These are phyloP conservation scores for Pyrgus malvae DNA, from an alignment of 2,888 invertebrate genomes.

Conservation along the genomic window DNA sequence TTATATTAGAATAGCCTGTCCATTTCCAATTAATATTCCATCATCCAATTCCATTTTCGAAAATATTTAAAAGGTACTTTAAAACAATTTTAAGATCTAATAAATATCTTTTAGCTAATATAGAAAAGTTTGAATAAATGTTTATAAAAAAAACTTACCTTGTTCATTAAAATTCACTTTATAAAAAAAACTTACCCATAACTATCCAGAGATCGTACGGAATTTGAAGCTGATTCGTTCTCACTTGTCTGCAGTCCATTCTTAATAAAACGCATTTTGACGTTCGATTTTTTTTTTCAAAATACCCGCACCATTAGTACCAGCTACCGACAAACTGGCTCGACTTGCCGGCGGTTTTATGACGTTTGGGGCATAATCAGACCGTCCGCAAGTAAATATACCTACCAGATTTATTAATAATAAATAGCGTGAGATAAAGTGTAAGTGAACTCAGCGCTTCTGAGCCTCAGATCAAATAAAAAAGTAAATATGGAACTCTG, in stretches of 20 bases:
- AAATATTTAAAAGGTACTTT: too few relatives aligned
- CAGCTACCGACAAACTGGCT: neutral
- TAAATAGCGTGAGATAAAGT: constrained; percentile 19
- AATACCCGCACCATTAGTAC: too few relatives aligned
- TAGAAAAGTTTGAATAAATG: too few relatives aligned
- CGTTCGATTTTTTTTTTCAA: too few relatives aligned
- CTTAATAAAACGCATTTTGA: constrained; percentile 47
- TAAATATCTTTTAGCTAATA: too few relatives aligned
- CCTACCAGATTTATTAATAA: constrained; percentile 21
- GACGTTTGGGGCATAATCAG: constrained; percentile 28
- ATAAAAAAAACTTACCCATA: constrained; percentile 51
- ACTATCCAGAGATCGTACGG: constrained; percentile 56
- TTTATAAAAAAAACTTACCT: too few relatives aligned
- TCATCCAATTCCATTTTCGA: too few relatives aligned
- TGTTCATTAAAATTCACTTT: neutral
- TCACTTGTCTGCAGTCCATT: constrained; percentile 39
- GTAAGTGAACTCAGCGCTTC: constrained; percentile 31
- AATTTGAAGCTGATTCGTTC: constrained; percentile 53
- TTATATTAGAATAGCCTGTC: too few relatives aligned
- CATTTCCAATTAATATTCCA: too few relatives aligned
- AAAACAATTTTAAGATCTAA: too few relatives aligned
- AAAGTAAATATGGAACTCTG: too few relatives aligned
- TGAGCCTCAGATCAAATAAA: too few relatives aligned
- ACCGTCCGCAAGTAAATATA: constrained; percentile 15
- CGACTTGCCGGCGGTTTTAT: constrained; percentile 6